Evolutionary conservation across 2,113 vertebrate species (phyloP), one percentile per base, ranked within the genome.

Genomic region (Ondatra zibethicus): DNA sequence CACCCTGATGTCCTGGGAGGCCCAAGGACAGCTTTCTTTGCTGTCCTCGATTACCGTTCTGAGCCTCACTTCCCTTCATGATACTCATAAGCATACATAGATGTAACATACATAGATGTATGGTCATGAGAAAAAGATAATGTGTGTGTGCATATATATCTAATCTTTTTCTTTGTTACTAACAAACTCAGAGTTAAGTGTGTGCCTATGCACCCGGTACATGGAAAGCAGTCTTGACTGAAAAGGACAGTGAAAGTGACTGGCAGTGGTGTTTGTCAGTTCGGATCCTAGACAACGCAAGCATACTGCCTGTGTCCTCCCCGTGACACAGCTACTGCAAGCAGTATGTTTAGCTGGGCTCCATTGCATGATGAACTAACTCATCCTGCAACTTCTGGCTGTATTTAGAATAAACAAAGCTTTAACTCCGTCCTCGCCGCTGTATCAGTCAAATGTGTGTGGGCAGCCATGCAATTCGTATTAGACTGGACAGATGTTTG

Each of bases 121-220:
- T 50, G 92, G 55, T 12, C 39, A 9, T 80, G 36, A 25, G 39
- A 29, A 10, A 66, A 31, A 65, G 63, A 27, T 58, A 58, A 19
- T 36, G 92, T 45, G 23, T 76, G 42, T 47, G 73, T 47, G 5
- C 36, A 50, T 68, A 7, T 52, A 58, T 42, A 36, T 78, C 19
- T 58, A 80, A 89, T 93, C 68, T 63, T 87, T 89, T 58, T 92
- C 90, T 70, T 61, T 81, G 50, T 78, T 73, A 45, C 77, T 75
- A 84, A 39, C 12, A 78, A 86, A 50, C 33, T 47, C 36, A 16
- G 47, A 96, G 92, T 52, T 33, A 58, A 80, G 27, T 55, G 17
- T 86, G 84, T 82, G 25, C 86, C 61, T 72, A 3, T 21, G 10
- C 47, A 80, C n/a, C n/a, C 21, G 36, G 58, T 65, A 5, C 8